Base-by-base conservation (phyloP, 1,140 invertebrate species). In the Eurosta solidaginis region DNA sequence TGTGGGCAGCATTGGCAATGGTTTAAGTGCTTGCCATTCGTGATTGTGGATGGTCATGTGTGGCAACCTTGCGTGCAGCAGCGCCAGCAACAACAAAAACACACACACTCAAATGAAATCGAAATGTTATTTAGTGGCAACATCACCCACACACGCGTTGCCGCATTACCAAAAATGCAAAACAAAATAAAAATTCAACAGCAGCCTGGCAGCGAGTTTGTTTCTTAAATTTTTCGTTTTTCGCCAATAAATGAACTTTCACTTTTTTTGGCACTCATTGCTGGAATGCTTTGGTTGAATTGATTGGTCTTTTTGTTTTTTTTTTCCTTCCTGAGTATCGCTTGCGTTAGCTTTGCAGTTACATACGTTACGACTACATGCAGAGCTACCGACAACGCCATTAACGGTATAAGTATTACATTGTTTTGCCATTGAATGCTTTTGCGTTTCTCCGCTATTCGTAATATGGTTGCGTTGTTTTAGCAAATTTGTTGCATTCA, bases 201-300 rank as follows among this genome's bases (percentile, higher is more conserved):
- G 27, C 59, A 40, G 33, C 17, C 36, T 9, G 59, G n/a, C 33
- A 68, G 36, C 59, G 1, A 40, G 59, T 68, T 68, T 68, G 59
- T 40, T 14, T 20, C 59, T 68, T 68, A 68, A 68, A 20, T 68
- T 22, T 68, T 68, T 68, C 14, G 59, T 68, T 68, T 68, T 68
- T 68, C 10, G 59, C 59, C 59, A 68, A 17, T 80, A 82, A 85
- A 83, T 85, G 84, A 85, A 85, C 84, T 85, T 85, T 85, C 84
- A 85, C 84, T 85, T 85, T 85, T 85, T 76, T 74, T 47, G 74
- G 44, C 29, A 52, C 29, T 52, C 27, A 52, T 52, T 36, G n/a
- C 3, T 14, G 44, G 27, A 20, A 29, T 29, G 29, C 3, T 33
- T 68, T 74, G 59, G 49, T 52, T 52, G 49, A 4, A n/a, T 68